These are phyloP conservation scores for Trichogramma pretiosum DNA, from an alignment of 1,140 invertebrate genomes.

Conservation along the genomic window DNA sequence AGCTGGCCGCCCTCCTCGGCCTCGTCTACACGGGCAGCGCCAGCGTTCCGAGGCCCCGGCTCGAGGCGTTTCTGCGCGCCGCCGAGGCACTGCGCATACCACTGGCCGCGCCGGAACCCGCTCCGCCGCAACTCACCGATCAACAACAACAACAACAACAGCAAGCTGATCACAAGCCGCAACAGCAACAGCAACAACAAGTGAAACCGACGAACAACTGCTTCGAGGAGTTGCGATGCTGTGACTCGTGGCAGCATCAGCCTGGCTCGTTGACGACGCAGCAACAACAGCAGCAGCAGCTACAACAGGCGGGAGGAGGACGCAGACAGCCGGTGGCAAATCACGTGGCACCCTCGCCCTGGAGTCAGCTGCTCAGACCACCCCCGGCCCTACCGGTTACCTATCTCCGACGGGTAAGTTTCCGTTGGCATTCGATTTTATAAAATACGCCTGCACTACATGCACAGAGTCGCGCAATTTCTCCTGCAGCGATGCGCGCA, in stretches of 20 bases:
- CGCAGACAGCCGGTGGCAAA: constrained; percentile 31
- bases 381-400: constrained; percentile 32
- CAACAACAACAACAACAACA: neutral
- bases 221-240: no score
- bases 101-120: constrained; percentile 26
- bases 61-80: constrained; percentile 48
- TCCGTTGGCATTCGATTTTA: no score
- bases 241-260: no score
- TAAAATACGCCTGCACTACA: no score
- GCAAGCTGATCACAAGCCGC: neutral
- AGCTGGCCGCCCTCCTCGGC: constrained; percentile 50
- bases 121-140: constrained; percentile 18
- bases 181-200: no score
- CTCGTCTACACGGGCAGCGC: constrained; percentile 55
- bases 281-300: constrained; percentile 20
- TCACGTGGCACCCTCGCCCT: constrained; percentile 36
- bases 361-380: constrained; percentile 33
- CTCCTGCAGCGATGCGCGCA: no score
- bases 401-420: no score
- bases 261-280: constrained; percentile 12
- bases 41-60: constrained; percentile 45
- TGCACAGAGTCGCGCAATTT: no score
- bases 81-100: constrained; percentile 48
- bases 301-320: constrained; percentile 28
- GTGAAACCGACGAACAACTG: no score